Evolutionary conservation across 2,113 vertebrate genomes (phyloP).

Genomic region (Bos indicus): DNA sequence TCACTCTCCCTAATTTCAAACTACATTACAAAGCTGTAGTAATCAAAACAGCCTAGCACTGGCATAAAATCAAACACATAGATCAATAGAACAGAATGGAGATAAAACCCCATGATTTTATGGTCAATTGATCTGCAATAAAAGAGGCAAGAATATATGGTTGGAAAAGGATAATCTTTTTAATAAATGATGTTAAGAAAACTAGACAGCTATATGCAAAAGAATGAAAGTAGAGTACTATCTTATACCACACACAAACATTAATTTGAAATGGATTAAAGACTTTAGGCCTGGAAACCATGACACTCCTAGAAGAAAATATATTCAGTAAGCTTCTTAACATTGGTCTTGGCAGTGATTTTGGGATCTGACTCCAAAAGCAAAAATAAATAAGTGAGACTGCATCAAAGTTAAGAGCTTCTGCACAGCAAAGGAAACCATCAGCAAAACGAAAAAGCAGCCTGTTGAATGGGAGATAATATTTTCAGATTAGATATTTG

Average conservation of each 20-base stretch:
- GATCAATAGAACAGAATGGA: background rate
- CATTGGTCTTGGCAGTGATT: background rate
- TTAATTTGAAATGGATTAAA: background rate
- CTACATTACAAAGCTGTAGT: background rate
- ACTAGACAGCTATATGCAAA: background rate
- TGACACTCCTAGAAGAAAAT: background rate
- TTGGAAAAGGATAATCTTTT: background rate
- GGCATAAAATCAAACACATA: background rate
- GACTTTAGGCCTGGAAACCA: background rate
- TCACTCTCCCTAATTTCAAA: background rate
- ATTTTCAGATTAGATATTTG: background rate
- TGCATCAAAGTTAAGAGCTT: background rate
- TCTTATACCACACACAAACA: background rate
- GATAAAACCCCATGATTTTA: background rate
- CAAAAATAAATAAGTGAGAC: background rate
- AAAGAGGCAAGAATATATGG: background rate
- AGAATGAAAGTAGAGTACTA: background rate
- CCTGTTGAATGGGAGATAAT: background rate
- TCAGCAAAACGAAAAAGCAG: background rate
- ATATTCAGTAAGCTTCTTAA: background rate
- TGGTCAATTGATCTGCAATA: background rate
- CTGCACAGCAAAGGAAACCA: background rate
- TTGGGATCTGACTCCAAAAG: background rate
- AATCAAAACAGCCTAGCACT: background rate
- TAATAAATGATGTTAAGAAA: background rate